These are phyloP conservation scores for Halcyon badia DNA, from an alignment of 2,797 vertebrate species.

Conservation along the genomic window DNA sequence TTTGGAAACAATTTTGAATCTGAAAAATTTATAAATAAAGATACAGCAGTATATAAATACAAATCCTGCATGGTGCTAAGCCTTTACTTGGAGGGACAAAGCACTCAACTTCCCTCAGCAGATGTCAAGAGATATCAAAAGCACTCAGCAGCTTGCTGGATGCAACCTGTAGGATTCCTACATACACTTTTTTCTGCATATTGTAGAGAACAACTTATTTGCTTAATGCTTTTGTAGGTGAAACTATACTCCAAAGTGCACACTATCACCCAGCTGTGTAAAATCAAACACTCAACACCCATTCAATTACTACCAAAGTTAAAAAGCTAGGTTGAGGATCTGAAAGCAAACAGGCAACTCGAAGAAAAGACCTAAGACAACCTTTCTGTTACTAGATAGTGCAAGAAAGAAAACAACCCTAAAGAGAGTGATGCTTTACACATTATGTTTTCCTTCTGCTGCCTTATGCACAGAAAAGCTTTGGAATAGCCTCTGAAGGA, in stretches of 20 bases:
- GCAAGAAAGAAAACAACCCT: not conserved
- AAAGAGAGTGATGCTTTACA: not conserved
- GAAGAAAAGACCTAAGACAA: not conserved
- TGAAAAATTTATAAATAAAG: conserved; percentile 9
- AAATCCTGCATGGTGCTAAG: not conserved
- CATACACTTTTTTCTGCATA: not conserved
- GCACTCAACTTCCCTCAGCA: not conserved
- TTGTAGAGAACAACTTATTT: not conserved
- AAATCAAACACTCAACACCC: not conserved
- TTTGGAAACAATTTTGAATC: not conserved
- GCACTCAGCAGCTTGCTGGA: not conserved
- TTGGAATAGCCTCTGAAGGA: not conserved
- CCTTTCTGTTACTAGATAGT: not conserved
- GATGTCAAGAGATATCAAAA: not conserved
- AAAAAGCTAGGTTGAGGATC: too few species aligned
- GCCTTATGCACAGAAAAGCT: not conserved
- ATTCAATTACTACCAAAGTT: not conserved
- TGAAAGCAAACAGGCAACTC: not conserved
- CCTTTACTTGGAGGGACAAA: not conserved
- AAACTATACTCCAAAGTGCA: not conserved
- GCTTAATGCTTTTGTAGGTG: not conserved
- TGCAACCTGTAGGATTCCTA: not conserved
- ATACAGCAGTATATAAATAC: not conserved
- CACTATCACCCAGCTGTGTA: not conserved
- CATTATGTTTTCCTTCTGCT: not conserved